Conservation (phyloP, 2,113 vertebrate genomes). For the Limanda limanda region DNA sequence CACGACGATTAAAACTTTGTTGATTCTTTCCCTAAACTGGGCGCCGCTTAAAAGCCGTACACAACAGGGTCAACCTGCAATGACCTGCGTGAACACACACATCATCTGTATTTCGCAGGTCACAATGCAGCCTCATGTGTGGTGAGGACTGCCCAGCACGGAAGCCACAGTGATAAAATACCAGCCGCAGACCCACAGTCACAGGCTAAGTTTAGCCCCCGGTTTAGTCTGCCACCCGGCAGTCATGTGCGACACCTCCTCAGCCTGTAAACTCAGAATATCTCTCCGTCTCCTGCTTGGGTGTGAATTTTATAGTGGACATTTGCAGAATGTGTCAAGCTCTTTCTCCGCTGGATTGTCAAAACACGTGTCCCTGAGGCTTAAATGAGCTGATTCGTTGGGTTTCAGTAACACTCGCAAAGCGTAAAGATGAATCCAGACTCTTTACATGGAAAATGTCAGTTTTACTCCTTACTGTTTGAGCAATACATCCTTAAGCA, state of each 20-base stretch:
- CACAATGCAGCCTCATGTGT: conserved; percentile 30
- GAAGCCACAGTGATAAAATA: conserved; percentile 60
- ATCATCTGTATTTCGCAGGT: conserved; percentile 23
- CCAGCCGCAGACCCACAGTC: conserved; percentile 33
- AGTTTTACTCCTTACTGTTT: too few species aligned
- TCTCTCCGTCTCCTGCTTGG: background rate
- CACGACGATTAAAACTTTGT: conserved; percentile 35
- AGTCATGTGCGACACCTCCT: conserved; percentile 16
- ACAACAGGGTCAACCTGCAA: conserved; percentile 8
- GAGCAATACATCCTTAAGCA: too few species aligned
- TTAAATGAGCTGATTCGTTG: background rate
- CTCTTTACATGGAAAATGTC: too few species aligned
- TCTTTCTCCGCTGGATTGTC: background rate
- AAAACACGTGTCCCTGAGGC: too few species aligned
- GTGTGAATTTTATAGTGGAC: background rate
- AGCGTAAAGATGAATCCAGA: background rate
- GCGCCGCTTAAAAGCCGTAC: background rate
- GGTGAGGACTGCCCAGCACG: conserved; percentile 20
- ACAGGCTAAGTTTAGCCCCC: conserved; percentile 42
- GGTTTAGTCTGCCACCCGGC: conserved; percentile 37
- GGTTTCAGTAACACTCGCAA: background rate
- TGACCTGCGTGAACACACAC: conserved; percentile 23
- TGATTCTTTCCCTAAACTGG: conserved; percentile 45
- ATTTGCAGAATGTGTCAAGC: background rate
- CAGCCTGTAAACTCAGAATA: conserved; percentile 26